Base-by-base conservation (phyloP, 2,113 vertebrate species). In the Gopherus evgoodei region DNA sequence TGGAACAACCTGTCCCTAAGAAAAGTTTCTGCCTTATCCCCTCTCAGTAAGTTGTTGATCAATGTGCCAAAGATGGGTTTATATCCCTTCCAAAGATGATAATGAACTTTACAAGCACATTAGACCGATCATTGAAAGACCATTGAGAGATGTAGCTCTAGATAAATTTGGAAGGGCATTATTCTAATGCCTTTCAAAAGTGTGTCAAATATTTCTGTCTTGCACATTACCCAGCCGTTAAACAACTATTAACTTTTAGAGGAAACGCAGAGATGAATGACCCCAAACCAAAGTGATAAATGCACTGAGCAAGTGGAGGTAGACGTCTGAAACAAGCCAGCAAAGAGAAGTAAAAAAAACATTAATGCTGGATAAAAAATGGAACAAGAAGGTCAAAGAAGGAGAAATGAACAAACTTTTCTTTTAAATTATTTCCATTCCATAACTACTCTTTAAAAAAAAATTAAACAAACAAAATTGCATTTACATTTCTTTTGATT, bases 211-310 rank as follows among this genome's bases (percentile, higher is more conserved):
- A 75, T 72, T 86, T 88, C 81, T 87, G 81, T 91, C 84, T 90
- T 27, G 16, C 88, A 82, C 83, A 38, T 89, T 95, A 88, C 31
- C 42, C 81, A 84, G 78, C 78, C 93, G 94, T 97, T 97, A 95
- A 95, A 95, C 92, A 84, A 29, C 92, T 59, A 92, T 93, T 96
- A 92, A 92, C 94, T 93, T 91, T 88, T 49, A 92, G 92, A 91
- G 91, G 69, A 91, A 96, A 94, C 95, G 89, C 91, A 92, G 89
- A 96, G 95, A 97, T 95, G 95, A 96, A 97, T 94, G 93, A 86
- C 81, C 94, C 9, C 6, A 0, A 82, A 62, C 47, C 78, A 82
- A 84, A 88, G 54, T 90, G 94, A 97, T 96, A 87, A 82, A 96
- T 96, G 93, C 90, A 92, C 78, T 93, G 27, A 19, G 59, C 50